Percentiles rank a stretch among this genome's conserved stretches.
These are phyloP conservation scores for Blastobasis adustella DNA, from an alignment of 2,888 invertebrate genomes.

Conservation along the genomic window DNA sequence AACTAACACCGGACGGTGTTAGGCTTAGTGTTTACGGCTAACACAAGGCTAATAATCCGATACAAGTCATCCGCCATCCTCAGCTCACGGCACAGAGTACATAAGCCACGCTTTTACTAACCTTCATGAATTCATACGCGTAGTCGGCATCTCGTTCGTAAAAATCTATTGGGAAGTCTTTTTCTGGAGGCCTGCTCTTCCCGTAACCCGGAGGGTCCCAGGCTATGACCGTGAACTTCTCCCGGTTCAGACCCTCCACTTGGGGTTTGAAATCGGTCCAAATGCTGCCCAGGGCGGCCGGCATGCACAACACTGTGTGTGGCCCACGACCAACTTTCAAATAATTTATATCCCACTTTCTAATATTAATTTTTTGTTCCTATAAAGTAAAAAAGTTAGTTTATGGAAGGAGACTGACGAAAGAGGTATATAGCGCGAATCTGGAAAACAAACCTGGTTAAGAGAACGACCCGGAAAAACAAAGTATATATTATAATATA, in stretches of 20 bases:
- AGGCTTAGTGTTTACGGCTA: too few species aligned
- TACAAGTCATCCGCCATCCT: too few species aligned
- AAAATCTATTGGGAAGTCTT: slow-evolving; percentile 81
- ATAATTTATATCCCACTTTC: slow-evolving; percentile 73
- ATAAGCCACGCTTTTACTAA: slow-evolving; percentile 10
- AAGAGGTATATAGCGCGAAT: too few species aligned
- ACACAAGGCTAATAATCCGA: too few species aligned
- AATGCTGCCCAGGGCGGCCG: slow-evolving; percentile 87
- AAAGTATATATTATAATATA: too few species aligned
- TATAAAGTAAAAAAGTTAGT: slow-evolving; percentile 21
- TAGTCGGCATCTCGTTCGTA: slow-evolving; percentile 83
- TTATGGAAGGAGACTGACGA: too few species aligned
- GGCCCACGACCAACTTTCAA: slow-evolving; percentile 76
- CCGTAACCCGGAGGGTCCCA: slow-evolving; percentile 95
- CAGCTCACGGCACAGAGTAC: too few species aligned
- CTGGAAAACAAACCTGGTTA: too few species aligned
- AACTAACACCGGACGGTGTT: too few species aligned
- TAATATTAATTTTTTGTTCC: slow-evolving; percentile 79
- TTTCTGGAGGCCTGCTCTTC: slow-evolving; percentile 84
- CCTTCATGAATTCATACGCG: slow-evolving; percentile 83
- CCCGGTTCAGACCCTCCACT: slow-evolving; percentile 77
- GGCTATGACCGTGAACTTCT: slow-evolving; percentile 78
- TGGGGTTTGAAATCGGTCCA: slow-evolving; percentile 90
- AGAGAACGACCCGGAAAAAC: too few species aligned
- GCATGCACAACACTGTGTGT: slow-evolving; percentile 80